Conservation (phyloP, 2,888 invertebrate genomes). For the Griposia aprilina region DNA sequence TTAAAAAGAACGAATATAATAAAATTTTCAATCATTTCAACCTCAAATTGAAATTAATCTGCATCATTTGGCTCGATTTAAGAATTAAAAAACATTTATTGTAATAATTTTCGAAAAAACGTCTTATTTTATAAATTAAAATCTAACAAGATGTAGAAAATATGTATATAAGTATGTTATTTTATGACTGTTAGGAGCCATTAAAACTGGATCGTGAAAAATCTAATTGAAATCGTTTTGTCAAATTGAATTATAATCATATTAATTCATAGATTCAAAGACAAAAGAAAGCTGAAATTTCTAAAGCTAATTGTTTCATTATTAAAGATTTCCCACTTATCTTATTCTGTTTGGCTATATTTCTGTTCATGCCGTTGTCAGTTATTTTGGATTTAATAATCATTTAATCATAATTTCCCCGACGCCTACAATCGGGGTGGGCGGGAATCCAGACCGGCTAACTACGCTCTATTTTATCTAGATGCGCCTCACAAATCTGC, state of each 20-base stretch:
- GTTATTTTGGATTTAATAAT: too few species aligned
- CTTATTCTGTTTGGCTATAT: background rate
- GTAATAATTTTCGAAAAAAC: too few species aligned
- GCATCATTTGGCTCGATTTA: background rate
- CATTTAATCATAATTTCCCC: background rate
- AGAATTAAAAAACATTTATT: too few species aligned
- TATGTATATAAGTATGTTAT: background rate
- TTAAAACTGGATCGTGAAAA: background rate
- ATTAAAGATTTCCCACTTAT: background rate
- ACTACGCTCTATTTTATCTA: constrained; percentile 18
- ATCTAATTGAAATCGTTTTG: background rate
- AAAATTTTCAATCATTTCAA: background rate
- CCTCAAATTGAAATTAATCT: background rate
- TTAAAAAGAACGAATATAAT: background rate
- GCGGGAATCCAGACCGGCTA: background rate
- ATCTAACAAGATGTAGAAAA: background rate
- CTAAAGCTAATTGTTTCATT: background rate
- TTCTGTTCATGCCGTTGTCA: background rate
- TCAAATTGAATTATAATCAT: background rate
- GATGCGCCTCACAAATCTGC: constrained; percentile 13
- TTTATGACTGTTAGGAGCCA: background rate
- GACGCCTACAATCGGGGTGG: background rate
- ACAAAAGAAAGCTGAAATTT: background rate
- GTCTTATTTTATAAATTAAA: background rate
- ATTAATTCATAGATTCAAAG: background rate